A percentile compares a stretch with the other conserved stretches of the same genome.
phyloP scores from a whole-genome alignment of 2,113 vertebrate genomes.

The Castor canadensis region DNA sequence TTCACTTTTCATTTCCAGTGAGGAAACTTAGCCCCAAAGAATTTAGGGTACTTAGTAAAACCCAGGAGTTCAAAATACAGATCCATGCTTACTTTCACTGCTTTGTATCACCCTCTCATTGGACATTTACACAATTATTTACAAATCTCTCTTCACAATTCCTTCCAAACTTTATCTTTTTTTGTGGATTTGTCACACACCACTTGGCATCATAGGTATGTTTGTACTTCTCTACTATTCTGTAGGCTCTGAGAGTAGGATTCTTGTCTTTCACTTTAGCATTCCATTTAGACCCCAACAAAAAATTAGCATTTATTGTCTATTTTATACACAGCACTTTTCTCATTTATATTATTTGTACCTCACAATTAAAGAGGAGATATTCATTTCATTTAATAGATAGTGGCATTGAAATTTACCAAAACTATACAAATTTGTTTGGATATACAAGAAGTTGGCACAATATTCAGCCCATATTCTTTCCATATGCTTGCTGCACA shows the following conservation, averaged over 20 bases:
- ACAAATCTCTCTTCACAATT: background rate
- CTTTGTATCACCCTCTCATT: background rate
- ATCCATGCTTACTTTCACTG: background rate
- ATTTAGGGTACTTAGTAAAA: background rate
- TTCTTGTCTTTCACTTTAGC: background rate
- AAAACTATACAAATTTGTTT: slow-evolving; percentile 12
- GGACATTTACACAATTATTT: background rate
- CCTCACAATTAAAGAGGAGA: background rate
- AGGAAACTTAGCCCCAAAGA: background rate
- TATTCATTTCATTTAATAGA: slow-evolving; percentile 43
- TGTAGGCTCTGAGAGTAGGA: background rate
- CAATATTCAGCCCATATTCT: slow-evolving; percentile 35
- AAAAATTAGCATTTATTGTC: background rate
- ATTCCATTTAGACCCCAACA: background rate
- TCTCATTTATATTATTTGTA: slow-evolving; percentile 9
- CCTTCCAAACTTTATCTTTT: background rate
- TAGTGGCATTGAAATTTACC: background rate
- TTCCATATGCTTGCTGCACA: slow-evolving; percentile 49
- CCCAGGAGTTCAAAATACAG: background rate
- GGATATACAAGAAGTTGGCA: background rate
- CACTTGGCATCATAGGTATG: background rate
- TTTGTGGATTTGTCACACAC: background rate
- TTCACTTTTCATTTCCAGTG: slow-evolving; percentile 31
- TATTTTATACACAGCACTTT: background rate
- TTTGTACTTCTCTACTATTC: background rate